Base-by-base conservation (phyloP, 2,888 invertebrate species). In the Callosobruchus maculatus region DNA sequence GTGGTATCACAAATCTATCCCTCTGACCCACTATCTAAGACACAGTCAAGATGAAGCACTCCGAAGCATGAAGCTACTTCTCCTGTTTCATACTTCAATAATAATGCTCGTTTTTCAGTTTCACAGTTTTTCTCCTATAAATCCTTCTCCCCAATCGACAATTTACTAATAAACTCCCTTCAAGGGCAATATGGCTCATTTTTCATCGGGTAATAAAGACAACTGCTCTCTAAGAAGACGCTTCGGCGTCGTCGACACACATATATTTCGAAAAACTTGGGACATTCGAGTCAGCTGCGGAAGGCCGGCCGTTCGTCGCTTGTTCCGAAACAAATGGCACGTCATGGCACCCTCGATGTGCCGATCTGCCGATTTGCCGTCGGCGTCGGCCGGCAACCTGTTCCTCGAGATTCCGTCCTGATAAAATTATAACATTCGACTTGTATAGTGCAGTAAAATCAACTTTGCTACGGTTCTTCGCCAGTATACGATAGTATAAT, bases 321-420 rank as follows among this genome's bases (percentile, higher is more conserved):
- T 75, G 79, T 78, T 74, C 18, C 77, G 80, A 83, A 84, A 84
- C 83, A 82, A 84, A 85, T 84, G 84, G 83, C 83, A 83, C 83
- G 84, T 85, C 84, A 81, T 82, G 81, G 83, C 84, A 83, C 84
- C 83, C 83, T 70, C 18, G 49, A 49, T 49, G 49, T 49, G 49
- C 13, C 49, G 49, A 49, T 49, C 49, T 49, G 49, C 5, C 49
- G 49, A 49, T 49, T 49, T 49, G 49, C 49, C 49, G 49, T 49
- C 49, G 74, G 77, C 77, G 77, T 74, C 76, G 74, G 80, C 80
- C 83, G 83, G 83, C 83, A 83, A 85, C 85, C 84, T 83, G 85
- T 85, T 83, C 84, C 78, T 84, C 85, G 84, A 85, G 85, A 85
- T 86, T 85, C 85, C 85, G 81, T 83, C 82, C 80, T 82, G 85